Evolutionary conservation across 2,113 vertebrate genomes (phyloP), one percentile per base, ranked within the genome.

Genomic region (Ceuthmochares aereus): DNA sequence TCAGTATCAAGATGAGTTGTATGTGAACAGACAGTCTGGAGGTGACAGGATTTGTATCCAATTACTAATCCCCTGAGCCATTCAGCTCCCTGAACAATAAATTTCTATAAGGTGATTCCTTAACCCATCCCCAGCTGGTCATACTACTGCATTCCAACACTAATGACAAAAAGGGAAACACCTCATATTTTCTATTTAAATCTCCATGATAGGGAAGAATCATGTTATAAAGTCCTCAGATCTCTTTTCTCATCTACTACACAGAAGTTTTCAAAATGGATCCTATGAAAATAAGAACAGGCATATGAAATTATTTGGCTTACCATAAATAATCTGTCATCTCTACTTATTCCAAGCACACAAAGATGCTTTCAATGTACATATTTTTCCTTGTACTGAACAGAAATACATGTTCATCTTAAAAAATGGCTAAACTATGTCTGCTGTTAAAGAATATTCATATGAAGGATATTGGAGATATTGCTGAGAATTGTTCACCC

Each of bases 41-140:
- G 40, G 76, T 75, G 83, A 62, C 52, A 85, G 62, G n/a, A 79
- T 84, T 77, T 90, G 60, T 95, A 84, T 78, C 56, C 76, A 66
- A 9, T 72, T 78, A 64, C 76, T 92, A 91, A 96, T 67, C 55
- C 51, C 34, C 59, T 51, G 63, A 93, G 74, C 59, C 78, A 74
- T 47, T 91, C 75, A 84, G 15, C 14, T 25, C 59, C 26, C 30
- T 32, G 27, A 92, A 90, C 2, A 5, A 93, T 54, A 78, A 64
- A 81, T 68, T 75, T 86, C 68, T 78, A 32, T 78, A 84, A 91
- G 5, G 30, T 90, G 68, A 74, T 86, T 72, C 79, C 47, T 88
- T 78, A 88, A 84, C 79, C 79, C 52, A 86, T 60, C 76, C 67
- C 25, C 42, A 90, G 43, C 76, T 70, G 34, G 36, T 70, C 67